Evolutionary conservation across 2,797 vertebrate genomes (phyloP), one percentile per base, ranked within the genome.

Genomic region (Melanotaenia trifasciata): DNA sequence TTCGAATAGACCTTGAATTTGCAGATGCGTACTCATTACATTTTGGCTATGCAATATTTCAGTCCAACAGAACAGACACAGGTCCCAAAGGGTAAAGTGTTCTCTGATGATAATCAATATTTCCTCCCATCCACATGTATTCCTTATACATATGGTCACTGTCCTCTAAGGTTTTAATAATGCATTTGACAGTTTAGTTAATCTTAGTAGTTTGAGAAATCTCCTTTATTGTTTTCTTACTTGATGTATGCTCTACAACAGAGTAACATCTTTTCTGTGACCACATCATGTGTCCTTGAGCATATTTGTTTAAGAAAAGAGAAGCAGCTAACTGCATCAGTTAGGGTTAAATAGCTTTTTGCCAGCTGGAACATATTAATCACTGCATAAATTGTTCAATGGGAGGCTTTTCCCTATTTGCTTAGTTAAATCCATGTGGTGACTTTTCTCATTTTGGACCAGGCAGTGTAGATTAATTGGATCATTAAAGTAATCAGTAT

Each of bases 381-480:
- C 5, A 30, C 53, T 56, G 5, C 13, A 56, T 28, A n/a, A 47
- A 7, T n/a, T 47, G 20, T 47, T 47, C 53, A 16, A 28, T 16
- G 53, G 26, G 12, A 56, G 26, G 53, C 53, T 56, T 26, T 54
- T 54, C 22, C 24, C 20, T 56, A 18, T 56, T 30, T 56, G 26
- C 13, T 56, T 56, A 56, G 53, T 56, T 28, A 28, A 56, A 28
- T 28, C 26, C 26, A 28, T 14, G 53, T 16, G 53, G 53, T 28
- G 24, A 56, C 53, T 28, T 30, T 30, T 56, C 22, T 56, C 13
- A 28, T 56, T 9, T 65, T 24, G n/a, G 13, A 30, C 45, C 53
- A 56, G 24, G 53, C 53, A 56, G 26, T 24, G 13, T 28, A 56
- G 53, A 56, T 56, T 56, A 56, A 56, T 56, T 56, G 53, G 10